Percentiles rank a stretch among this genome's conserved stretches.
These are phyloP conservation scores for Clarias fuscus DNA, from an alignment of 2,797 vertebrate genomes.

Conservation along the genomic window DNA sequence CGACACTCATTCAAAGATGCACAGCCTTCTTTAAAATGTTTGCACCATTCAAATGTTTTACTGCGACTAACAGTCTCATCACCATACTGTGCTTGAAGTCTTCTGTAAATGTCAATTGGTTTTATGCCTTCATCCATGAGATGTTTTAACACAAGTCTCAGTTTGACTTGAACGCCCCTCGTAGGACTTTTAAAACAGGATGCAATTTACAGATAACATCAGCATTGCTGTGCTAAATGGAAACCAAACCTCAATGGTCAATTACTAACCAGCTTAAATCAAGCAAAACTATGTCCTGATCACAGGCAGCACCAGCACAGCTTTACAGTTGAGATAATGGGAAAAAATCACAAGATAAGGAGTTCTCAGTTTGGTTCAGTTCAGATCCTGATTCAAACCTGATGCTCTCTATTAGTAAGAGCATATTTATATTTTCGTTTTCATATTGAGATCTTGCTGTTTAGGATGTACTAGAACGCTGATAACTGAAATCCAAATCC, in stretches of 20 bases:
- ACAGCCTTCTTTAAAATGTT: too few species aligned
- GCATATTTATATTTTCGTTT: background rate
- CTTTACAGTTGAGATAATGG: constrained; percentile 18
- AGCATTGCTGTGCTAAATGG: constrained; percentile 9
- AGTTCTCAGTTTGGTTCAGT: background rate
- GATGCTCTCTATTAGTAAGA: too few species aligned
- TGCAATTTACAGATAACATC: constrained; percentile 27
- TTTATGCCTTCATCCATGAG: too few species aligned
- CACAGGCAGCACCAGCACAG: background rate
- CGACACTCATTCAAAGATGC: too few species aligned
- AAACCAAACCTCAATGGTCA: constrained; percentile 1
- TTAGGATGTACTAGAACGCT: background rate
- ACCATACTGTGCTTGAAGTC: too few species aligned
- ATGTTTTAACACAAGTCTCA: too few species aligned
- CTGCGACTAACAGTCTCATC: too few species aligned
- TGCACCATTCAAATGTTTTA: too few species aligned
- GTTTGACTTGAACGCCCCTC: too few species aligned
- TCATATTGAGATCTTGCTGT: background rate
- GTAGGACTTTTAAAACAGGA: constrained; percentile 2
- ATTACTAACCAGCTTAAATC: constrained; percentile 7
- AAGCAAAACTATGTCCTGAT: background rate
- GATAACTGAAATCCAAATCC: constrained; percentile 12
- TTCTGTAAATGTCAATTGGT: too few species aligned
- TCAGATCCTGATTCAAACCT: background rate
- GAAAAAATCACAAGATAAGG: background rate